phyloP scores from a whole-genome alignment of 2,113 vertebrate species.

The Gymnarchus niloticus region DNA sequence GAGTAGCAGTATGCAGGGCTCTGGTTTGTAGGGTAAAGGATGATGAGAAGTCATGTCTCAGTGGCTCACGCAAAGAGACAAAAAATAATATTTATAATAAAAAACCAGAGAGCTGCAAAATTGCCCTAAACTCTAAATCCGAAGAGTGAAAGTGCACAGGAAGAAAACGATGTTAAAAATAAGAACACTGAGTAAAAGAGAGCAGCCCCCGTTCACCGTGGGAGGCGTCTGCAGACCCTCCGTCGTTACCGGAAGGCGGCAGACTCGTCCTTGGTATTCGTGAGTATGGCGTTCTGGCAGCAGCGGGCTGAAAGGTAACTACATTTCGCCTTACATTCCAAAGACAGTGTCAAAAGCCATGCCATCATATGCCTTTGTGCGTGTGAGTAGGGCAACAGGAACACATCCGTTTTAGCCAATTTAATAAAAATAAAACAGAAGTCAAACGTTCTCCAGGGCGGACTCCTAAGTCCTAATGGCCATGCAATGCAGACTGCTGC shows the following conservation, averaged over 20 bases:
- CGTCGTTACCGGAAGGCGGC: slow-evolving; percentile 44
- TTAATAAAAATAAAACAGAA: not conserved
- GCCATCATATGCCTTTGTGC: slow-evolving; percentile 25
- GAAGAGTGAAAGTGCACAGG: slow-evolving; percentile 37
- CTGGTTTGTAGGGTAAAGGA: slow-evolving; percentile 56
- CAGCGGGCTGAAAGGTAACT: slow-evolving; percentile 61
- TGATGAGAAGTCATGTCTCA: slow-evolving; percentile 53
- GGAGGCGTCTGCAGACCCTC: slow-evolving; percentile 42
- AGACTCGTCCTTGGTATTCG: slow-evolving; percentile 64
- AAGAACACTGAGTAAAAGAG: slow-evolving; percentile 55
- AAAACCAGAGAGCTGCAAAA: slow-evolving; percentile 68
- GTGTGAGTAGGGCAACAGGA: slow-evolving; percentile 16
- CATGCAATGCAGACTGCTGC: slow-evolving; percentile 58
- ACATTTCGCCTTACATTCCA: slow-evolving; percentile 21
- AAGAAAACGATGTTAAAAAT: slow-evolving; percentile 56
- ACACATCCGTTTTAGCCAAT: slow-evolving; percentile 36
- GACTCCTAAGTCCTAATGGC: slow-evolving; percentile 56
- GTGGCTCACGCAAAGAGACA: slow-evolving; percentile 48
- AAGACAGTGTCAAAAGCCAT: not conserved
- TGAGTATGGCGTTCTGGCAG: slow-evolving; percentile 71
- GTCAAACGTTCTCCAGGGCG: slow-evolving; percentile 51
- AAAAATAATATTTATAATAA: slow-evolving; percentile 41
- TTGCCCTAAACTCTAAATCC: slow-evolving; percentile 56
- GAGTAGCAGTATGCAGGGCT: slow-evolving; percentile 64
- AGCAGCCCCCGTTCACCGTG: slow-evolving; percentile 39